phyloP scores from a whole-genome alignment of 2,113 vertebrate genomes.

The Crypturellus undulatus region DNA sequence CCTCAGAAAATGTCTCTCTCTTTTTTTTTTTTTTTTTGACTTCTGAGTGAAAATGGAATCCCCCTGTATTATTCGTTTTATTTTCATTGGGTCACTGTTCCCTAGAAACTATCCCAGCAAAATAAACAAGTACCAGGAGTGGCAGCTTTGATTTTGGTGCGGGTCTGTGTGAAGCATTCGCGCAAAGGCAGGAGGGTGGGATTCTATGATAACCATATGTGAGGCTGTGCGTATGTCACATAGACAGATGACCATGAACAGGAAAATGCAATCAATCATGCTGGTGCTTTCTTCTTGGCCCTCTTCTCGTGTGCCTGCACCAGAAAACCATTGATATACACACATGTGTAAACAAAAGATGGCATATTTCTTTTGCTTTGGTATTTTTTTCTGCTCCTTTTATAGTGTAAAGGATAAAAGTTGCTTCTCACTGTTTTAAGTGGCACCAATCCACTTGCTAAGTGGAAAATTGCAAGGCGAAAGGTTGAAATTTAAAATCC shows the following conservation, averaged over 20 bases:
- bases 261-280: conserved; percentile 45
- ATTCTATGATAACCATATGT: not conserved
- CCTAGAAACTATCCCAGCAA: not conserved
- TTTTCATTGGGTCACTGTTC: conserved; percentile 13
- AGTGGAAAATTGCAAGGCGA: not conserved
- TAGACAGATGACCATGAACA: not conserved
- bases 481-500: conserved; percentile 26
- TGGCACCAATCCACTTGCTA: conserved; percentile 35
- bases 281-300: not conserved
- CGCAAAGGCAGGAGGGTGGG: not conserved
- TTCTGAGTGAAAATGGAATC: conserved; percentile 3
- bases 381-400: not conserved
- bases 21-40: not conserved
- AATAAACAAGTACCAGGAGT: conserved; percentile 24
- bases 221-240: not conserved
- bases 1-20: not conserved
- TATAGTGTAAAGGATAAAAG: not conserved
- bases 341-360: conserved; percentile 15
- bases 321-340: conserved; percentile 10
- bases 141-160: conserved; percentile 11
- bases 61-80: not conserved
- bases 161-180: not conserved
- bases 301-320: not conserved
- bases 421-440: conserved; percentile 5
- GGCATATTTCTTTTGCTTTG: conserved; percentile 7